Evolutionary conservation across 2,888 invertebrate species (phyloP).

Genomic region (Formica aserva): DNA sequence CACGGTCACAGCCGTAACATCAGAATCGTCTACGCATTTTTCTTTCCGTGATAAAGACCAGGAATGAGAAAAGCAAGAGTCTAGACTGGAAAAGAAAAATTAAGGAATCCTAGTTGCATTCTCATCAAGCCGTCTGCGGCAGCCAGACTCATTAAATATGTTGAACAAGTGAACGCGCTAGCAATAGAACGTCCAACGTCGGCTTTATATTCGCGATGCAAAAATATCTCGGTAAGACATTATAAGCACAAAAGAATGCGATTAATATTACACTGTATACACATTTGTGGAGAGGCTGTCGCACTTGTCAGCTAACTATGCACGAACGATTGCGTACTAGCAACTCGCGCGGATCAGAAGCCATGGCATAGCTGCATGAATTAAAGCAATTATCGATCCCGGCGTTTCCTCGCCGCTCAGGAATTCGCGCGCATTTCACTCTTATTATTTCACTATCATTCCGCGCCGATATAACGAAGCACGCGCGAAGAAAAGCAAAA

Average conservation of each 20-base stretch:
- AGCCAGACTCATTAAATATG: constrained; percentile 13
- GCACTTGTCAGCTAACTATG: constrained; percentile 16
- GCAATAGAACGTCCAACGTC: constrained; percentile 16
- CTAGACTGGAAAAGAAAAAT: neutral
- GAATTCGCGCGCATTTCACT: constrained; percentile 59
- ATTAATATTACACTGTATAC: constrained; percentile 73
- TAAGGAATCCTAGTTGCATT: constrained; percentile 3
- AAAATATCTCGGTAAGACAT: constrained; percentile 71
- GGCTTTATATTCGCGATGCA: constrained; percentile 51
- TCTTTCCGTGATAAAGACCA: neutral
- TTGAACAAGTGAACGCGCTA: neutral
- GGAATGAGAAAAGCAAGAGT: neutral
- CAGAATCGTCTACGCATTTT: neutral
- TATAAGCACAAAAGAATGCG: constrained; percentile 77
- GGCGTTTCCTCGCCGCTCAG: constrained; percentile 66
- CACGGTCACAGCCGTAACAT: neutral
- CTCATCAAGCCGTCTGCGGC: neutral
- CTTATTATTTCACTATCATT: constrained; percentile 60
- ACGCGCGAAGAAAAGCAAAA: constrained; percentile 57
- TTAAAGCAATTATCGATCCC: constrained; percentile 82
- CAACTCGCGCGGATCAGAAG: constrained; percentile 80
- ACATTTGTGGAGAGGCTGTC: constrained; percentile 42
- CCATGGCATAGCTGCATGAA: constrained; percentile 81
- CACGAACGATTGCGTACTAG: constrained; percentile 30
- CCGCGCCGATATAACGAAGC: constrained; percentile 60